These are phyloP conservation scores for Noctua fimbriata DNA, from an alignment of 2,888 invertebrate species.

Conservation along the genomic window DNA sequence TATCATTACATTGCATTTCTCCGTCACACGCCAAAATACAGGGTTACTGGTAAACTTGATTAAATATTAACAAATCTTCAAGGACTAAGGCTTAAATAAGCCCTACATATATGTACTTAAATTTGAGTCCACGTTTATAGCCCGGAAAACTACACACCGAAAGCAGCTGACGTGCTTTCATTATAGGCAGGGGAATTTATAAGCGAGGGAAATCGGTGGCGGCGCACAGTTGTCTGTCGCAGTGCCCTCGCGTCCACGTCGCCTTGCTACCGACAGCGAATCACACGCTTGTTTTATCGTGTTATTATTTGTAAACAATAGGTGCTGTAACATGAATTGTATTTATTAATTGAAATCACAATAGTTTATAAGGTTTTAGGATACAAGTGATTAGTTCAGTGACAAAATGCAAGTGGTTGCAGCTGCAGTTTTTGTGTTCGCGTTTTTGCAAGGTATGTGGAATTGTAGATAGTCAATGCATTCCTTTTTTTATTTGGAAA, in stretches of 20 bases:
- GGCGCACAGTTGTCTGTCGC: constrained; percentile 80
- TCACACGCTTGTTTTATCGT: constrained; percentile 43
- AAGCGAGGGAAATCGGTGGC: constrained; percentile 81
- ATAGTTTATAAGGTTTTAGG: constrained; percentile 27
- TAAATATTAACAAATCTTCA: constrained; percentile 51
- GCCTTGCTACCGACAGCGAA: constrained; percentile 36
- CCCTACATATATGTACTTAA: constrained; percentile 23
- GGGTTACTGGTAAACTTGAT: constrained; percentile 27
- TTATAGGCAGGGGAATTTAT: constrained; percentile 80
- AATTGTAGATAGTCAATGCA: neutral
- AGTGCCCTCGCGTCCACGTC: constrained; percentile 67
- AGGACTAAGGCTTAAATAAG: constrained; percentile 43
- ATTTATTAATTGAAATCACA: constrained; percentile 19
- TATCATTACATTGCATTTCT: constrained; percentile 45
- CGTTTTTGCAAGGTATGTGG: constrained; percentile 82
- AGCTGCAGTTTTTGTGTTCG: constrained; percentile 73
- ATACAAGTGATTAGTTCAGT: constrained; percentile 52
- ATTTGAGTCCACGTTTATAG: constrained; percentile 58
- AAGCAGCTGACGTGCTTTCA: constrained; percentile 84
- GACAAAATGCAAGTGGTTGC: constrained; percentile 68
- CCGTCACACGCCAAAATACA: constrained; percentile 36
- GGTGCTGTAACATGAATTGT: constrained; percentile 45
- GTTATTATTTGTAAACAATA: constrained; percentile 65
- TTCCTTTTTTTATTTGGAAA: neutral
- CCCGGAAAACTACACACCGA: constrained; percentile 79